Evolutionary conservation across 2,113 vertebrate genomes (phyloP), one percentile per base, ranked within the genome.

Genomic region (Reinhardtius hippoglossoides): DNA sequence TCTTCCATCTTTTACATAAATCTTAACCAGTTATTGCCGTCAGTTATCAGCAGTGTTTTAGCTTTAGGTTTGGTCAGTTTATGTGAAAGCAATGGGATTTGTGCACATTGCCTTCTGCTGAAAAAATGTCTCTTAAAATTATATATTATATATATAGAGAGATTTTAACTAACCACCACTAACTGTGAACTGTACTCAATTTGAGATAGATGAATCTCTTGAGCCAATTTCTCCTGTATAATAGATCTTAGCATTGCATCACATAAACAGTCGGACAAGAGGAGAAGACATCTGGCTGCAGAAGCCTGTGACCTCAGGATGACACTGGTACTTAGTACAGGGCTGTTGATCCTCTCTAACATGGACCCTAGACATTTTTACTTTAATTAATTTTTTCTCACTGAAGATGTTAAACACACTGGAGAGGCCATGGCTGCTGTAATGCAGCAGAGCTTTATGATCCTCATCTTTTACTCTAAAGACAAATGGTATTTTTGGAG

Each of bases 311-410:
- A 91, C 87, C 90, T 76, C 73, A 69, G 66, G 72, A 71, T 79
- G 83, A 81, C 80, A 54, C 67, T 14, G 87, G 86, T 66, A 93
- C 92, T 93, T 95, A 87, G 92, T 91, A 80, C 62, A 76, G 63
- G 9, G 70, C 66, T 91, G 92, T 74, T 87, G 87, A 92, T 91
- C 87, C 74, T 63, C 82, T 84, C 67, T 93, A 74, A 88, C 94
- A 91, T 57, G 59, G 77, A 79, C 81, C 59, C 81, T 76, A 82
- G 83, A 95, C 87, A 94, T 94, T 92, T 89, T 87, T 94, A 63
- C 77, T 69, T 76, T 94, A 92, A 94, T 94, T 93, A 90, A 86
- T 83, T 88, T 75, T 60, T 71, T 27, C 78, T 60, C 66, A 77
- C 83, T 66, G 54, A 74, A 55, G 67, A 56, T 67, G 3, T 61